These are phyloP conservation scores for Xestia sexstrigata DNA, from an alignment of 2,888 invertebrate species.

Conservation along the genomic window DNA sequence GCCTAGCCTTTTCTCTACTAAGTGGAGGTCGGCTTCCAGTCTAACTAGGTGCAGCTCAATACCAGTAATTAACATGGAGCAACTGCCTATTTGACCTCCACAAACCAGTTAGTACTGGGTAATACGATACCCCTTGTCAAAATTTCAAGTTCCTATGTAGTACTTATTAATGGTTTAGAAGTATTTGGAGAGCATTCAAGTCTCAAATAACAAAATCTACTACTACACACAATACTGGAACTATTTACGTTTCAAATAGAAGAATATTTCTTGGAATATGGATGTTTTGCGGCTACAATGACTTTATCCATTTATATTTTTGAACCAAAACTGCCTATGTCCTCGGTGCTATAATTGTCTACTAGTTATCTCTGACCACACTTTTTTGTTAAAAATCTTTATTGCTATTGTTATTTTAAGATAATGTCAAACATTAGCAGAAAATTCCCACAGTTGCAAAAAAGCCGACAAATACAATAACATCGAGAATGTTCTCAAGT, in stretches of 20 bases:
- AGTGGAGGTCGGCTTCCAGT: too few species aligned
- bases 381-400: conserved; percentile 37
- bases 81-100: too few species aligned
- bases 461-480: neutral
- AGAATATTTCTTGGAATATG: neutral
- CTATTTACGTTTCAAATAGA: neutral
- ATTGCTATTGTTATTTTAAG: conserved; percentile 4
- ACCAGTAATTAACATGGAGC: too few species aligned
- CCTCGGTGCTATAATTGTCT: neutral
- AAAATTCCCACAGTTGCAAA: neutral
- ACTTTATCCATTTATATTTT: neutral
- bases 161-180: neutral
- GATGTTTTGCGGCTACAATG: neutral
- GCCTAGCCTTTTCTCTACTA: too few species aligned
- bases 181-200: neutral
- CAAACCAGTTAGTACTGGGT: too few species aligned
- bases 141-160: too few species aligned
- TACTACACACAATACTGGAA: neutral
- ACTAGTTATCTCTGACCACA: neutral
- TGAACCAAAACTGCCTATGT: neutral
- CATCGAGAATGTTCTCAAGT: neutral
- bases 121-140: too few species aligned
- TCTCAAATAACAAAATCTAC: neutral
- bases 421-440: conserved; percentile 10
- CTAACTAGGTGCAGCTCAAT: too few species aligned